These are phyloP conservation scores for Poeciliopsis prolifica DNA, from an alignment of 2,113 vertebrate species.

Conservation along the genomic window DNA sequence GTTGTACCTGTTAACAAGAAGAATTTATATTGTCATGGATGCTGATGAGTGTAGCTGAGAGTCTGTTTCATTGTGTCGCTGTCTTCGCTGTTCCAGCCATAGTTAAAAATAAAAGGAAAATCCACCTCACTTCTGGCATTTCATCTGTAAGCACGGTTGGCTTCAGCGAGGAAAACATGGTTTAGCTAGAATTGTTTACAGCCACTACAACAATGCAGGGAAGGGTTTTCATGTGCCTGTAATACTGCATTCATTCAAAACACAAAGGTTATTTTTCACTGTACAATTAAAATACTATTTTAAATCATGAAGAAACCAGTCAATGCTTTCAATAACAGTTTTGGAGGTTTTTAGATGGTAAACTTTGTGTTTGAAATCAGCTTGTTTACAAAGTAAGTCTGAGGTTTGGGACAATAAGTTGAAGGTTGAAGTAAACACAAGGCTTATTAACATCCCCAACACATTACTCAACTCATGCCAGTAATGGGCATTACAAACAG, in stretches of 20 bases:
- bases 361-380: too few species aligned
- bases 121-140: conserved; percentile 1
- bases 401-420: too few species aligned
- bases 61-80: not conserved
- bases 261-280: conserved; percentile 22
- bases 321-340: too few species aligned
- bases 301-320: too few species aligned
- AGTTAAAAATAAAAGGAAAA: conserved; percentile 11
- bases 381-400: too few species aligned
- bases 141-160: conserved; percentile 35
- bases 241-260: not conserved
- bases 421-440: too few species aligned
- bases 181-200: conserved; percentile 14
- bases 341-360: too few species aligned
- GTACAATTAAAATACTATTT: too few species aligned
- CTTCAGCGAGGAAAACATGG: conserved; percentile 13
- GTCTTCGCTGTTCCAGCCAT: not conserved
- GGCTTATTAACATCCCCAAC: too few species aligned
- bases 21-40: conserved; percentile 5
- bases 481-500: too few species aligned
- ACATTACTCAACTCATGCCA: too few species aligned
- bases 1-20: not conserved
- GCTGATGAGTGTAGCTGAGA: not conserved
- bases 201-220: conserved; percentile 1
- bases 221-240: conserved; percentile 4